Evolutionary conservation across 2,888 invertebrate species (phyloP).

Genomic region (Lissocephala sabroskyi): DNA sequence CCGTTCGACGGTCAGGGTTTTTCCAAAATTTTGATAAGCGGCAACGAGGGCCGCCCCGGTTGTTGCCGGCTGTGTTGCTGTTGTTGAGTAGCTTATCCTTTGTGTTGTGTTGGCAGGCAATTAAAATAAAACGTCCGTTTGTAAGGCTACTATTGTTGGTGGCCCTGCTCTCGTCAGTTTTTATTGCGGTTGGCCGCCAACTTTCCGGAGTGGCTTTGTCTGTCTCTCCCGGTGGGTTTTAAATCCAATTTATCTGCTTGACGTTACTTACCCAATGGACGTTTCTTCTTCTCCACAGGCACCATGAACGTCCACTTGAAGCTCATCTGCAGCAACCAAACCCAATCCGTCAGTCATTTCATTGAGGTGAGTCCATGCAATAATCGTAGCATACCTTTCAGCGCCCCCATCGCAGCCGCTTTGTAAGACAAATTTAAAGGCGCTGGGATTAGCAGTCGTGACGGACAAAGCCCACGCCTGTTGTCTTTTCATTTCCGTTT

Average conservation of each 20-base stretch:
- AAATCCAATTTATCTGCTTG: too few relatives aligned
- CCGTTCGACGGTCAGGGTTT: constrained; percentile 13
- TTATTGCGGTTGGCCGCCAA: constrained; percentile 55
- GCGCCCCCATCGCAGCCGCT: too few relatives aligned
- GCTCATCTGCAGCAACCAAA: constrained; percentile 60
- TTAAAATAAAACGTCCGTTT: constrained; percentile 47
- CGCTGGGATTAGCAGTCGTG: too few relatives aligned
- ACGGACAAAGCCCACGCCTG: too few relatives aligned
- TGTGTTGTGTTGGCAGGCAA: constrained; percentile 36
- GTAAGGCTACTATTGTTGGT: constrained; percentile 11
- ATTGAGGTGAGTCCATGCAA: constrained; percentile 66
- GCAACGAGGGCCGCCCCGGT: constrained; percentile 7
- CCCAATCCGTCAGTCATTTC: constrained; percentile 40
- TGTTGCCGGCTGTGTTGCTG: constrained; percentile 14
- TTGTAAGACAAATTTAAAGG: too few relatives aligned
- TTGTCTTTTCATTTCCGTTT: too few relatives aligned
- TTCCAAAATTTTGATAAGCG: constrained; percentile 50
- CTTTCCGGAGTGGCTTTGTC: too few relatives aligned
- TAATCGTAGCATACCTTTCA: too few relatives aligned
- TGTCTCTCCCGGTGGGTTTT: too few relatives aligned
- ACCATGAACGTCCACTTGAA: constrained; percentile 67
- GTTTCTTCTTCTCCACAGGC: constrained; percentile 36
- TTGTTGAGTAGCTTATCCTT: constrained; percentile 16
- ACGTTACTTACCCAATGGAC: too few relatives aligned
- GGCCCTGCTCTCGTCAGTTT: constrained; percentile 27